Evolutionary conservation across 2,888 invertebrate species (phyloP), one percentile per base, ranked within the genome.

Genomic region (Limenitis arthemis): DNA sequence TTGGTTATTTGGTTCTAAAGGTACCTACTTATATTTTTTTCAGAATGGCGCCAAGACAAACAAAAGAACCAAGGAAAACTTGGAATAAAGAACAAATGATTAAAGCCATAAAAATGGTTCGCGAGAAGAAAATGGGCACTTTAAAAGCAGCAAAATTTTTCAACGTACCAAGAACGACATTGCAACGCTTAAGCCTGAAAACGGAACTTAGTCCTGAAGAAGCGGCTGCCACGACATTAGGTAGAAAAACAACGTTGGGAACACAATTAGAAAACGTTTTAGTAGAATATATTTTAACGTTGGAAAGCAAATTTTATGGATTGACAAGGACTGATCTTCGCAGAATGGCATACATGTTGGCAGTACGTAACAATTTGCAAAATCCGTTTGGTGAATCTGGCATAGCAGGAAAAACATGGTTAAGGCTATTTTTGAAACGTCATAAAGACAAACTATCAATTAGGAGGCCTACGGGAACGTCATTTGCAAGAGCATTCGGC

Each of bases 381-480:
- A 53, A 55, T 55, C 53, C 49, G 1, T 58, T 58, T 33, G 34
- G 47, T 49, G 57, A 50, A 32, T 47, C 46, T 0, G 51, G 47
- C 8, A 42, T 51, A n/a, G 59, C 53, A 4, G 57, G 54, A 29
- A 55, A 49, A 53, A 53, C 11, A 28, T 60, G 61, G 59, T 36
- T 60, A 41, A 57, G 36, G 39, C 7, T 56, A 60, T 63, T 63
- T 56, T 31, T 61, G 20, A 60, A 61, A 36, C 58, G 57, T 12
- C 60, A 63, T 31, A 58, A 60, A 50, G 61, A 61, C 8, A 59
- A 56, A 54, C 53, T 59, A 0, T 59, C 57, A 5, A n/a, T 60
- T 2, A 56, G 57, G 41, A 58, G 47, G 30, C 59, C 58, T n/a
- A 56, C 57, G 8, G 59, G 59, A 9, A 61, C 59, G 8, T 63